These are phyloP conservation scores for Brachionus calyciflorus DNA, from an alignment of 1,140 invertebrate species.

Conservation along the genomic window DNA sequence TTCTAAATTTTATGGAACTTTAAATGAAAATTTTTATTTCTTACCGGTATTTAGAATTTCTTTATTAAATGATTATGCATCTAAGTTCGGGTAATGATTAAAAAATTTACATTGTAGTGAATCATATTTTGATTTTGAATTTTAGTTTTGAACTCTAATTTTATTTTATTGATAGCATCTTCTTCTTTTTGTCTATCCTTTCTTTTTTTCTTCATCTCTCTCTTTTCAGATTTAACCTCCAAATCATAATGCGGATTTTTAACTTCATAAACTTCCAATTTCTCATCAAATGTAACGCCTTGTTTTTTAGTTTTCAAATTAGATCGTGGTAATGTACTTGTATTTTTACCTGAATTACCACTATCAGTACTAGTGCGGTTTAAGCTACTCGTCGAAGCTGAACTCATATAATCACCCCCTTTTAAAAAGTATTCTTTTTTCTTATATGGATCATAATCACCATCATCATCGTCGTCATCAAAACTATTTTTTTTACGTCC, in stretches of 20 bases:
- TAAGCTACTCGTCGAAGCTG: neutral
- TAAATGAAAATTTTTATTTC: no score
- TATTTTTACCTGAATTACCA: neutral
- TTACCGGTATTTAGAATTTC: no score
- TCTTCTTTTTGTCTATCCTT: constrained; percentile 45
- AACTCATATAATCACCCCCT: constrained; percentile 4
- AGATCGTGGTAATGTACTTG: no score
- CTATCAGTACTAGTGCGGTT: neutral
- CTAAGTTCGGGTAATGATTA: no score
- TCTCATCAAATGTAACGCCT: constrained; percentile 42
- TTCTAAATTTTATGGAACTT: no score
- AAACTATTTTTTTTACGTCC: constrained; percentile 40
- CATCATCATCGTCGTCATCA: constrained; percentile 11
- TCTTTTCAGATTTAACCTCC: constrained; percentile 36
- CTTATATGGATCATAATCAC: neutral
- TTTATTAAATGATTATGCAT: no score
- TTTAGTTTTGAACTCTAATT: constrained; percentile 26
- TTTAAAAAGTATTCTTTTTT: constrained; percentile 44
- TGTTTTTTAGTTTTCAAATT: constrained; percentile 15
- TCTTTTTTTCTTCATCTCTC: constrained; percentile 25
- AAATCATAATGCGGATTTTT: constrained; percentile 43
- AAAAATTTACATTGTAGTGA: neutral
- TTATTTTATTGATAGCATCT: constrained; percentile 12
- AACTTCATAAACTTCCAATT: constrained; percentile 42
- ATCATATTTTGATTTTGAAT: constrained; percentile 42